Conservation (phyloP, 2,797 vertebrate species). For the Hephaestus fuliginosus region DNA sequence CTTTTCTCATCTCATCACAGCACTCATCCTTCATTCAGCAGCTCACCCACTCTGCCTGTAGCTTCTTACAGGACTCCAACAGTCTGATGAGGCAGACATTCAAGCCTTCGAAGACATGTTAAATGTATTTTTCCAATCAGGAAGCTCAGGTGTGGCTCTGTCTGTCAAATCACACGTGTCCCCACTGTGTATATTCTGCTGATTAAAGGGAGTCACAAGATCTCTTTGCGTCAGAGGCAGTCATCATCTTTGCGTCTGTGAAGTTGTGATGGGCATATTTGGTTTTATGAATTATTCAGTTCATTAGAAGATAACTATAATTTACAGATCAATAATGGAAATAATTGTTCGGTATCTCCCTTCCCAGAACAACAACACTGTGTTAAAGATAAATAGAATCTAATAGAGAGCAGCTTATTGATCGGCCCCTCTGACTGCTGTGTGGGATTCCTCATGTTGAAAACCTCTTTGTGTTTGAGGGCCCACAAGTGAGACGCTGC, state of each 20-base stretch:
- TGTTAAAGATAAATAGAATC: neutral
- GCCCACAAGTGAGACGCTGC: neutral
- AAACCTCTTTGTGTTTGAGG: neutral
- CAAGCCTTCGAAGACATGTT: neutral
- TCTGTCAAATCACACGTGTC: neutral
- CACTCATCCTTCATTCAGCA: neutral
- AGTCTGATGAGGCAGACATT: no score
- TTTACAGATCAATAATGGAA: neutral
- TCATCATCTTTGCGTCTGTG: neutral
- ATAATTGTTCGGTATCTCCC: rapidly evolving
- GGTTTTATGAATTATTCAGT: neutral
- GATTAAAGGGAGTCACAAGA: neutral
- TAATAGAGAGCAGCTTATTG: neutral
- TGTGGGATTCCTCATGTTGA: neutral
- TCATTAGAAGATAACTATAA: neutral
- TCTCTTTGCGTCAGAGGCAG: neutral
- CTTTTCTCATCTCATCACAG: neutral
- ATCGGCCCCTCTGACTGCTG: neutral
- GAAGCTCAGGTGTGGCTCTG: no score
- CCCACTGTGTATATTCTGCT: neutral
- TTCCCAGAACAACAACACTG: neutral
- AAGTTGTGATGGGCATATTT: neutral
- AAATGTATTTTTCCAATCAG: neutral
- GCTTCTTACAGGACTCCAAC: neutral
- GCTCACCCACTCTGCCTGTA: neutral